phyloP scores from a whole-genome alignment of 2,113 vertebrate genomes.

The Ondatra zibethicus region DNA sequence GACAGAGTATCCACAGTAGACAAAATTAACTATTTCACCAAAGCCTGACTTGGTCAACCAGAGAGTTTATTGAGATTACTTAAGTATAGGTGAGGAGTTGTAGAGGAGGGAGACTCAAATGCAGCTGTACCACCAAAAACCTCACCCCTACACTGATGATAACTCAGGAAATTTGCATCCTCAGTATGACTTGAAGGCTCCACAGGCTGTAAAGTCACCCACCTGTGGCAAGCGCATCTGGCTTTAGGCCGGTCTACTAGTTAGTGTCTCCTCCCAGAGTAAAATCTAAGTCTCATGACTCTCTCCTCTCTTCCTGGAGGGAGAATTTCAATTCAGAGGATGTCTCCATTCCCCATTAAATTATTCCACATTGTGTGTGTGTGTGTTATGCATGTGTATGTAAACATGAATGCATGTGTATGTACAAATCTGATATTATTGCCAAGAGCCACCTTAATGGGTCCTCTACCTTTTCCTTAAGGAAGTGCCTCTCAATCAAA shows the following conservation, averaged over 20 bases:
- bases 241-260: neutral
- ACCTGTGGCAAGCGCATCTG: neutral
- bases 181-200: neutral
- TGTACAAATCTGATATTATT: neutral
- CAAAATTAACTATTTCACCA: neutral
- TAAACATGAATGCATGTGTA: neutral
- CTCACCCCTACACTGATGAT: neutral
- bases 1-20: neutral
- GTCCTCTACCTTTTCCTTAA: neutral
- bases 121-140: neutral
- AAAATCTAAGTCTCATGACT: neutral
- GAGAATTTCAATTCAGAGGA: neutral
- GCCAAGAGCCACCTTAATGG: neutral
- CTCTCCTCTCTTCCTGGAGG: fast-evolving
- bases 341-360: too few relatives aligned
- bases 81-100: neutral
- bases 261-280: neutral
- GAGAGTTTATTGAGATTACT: neutral
- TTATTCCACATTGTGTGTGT: neutral
- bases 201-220: neutral
- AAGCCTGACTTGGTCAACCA: neutral
- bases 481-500: neutral
- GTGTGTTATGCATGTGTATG: neutral
- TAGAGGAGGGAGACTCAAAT: neutral
- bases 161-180: neutral